Conservation (phyloP, 2,797 vertebrate species). For the Lates japonicus region DNA sequence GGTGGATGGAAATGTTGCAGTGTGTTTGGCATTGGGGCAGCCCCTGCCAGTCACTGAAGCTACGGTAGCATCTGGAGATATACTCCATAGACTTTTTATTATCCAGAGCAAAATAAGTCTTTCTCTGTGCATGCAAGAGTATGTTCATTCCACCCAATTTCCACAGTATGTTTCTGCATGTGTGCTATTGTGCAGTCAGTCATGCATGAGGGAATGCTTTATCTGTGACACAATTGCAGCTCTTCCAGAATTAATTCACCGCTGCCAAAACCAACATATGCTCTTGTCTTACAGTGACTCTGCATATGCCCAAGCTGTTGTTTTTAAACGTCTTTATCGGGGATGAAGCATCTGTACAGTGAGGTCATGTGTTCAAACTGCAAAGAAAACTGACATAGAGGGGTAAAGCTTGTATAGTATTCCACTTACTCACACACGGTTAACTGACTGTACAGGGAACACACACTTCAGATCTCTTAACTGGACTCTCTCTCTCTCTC, state of each 20-base stretch:
- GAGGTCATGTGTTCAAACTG: constrained; percentile 27
- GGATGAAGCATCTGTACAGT: constrained; percentile 19
- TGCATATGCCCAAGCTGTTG: constrained; percentile 37
- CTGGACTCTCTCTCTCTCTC: constrained; percentile 10
- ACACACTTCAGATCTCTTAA: neutral
- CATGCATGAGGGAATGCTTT: constrained; percentile 38
- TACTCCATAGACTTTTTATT: neutral
- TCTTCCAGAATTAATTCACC: constrained; percentile 57
- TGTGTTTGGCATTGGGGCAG: constrained; percentile 33
- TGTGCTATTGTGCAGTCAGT: constrained; percentile 41
- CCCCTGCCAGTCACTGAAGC: constrained; percentile 42
- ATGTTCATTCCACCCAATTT: constrained; percentile 45
- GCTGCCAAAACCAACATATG: constrained; percentile 58
- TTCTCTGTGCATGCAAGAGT: constrained; percentile 4
- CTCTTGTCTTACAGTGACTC: constrained; percentile 24
- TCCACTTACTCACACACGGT: neutral
- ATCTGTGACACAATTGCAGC: constrained; percentile 65
- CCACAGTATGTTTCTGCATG: constrained; percentile 20
- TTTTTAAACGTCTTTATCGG: constrained; percentile 19
- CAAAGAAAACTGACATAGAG: neutral
- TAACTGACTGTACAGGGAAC: constrained; percentile 11
- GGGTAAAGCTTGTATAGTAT: neutral
- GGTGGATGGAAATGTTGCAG: constrained; percentile 59
- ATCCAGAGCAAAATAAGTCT: constrained; percentile 6
- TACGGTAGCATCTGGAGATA: constrained; percentile 15